phyloP scores from a whole-genome alignment of 2,888 invertebrate species.

The Drosophila stalkeri region DNA sequence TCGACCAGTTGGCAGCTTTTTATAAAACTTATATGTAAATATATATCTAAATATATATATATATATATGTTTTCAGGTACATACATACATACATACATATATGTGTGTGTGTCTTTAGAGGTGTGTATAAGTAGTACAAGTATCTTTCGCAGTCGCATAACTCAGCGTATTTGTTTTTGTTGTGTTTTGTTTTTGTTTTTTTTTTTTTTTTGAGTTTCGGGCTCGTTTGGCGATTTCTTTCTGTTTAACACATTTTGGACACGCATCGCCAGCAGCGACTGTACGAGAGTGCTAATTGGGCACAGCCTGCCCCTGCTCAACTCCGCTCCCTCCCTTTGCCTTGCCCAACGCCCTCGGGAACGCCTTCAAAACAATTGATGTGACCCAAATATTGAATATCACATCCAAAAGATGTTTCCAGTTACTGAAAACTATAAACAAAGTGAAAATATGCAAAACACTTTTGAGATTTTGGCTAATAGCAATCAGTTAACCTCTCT shows the following conservation, averaged over 20 bases:
- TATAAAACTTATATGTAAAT: slow-evolving; percentile 32
- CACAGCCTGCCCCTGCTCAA: neutral
- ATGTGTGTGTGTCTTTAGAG: neutral
- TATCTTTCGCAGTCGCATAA: slow-evolving; percentile 53
- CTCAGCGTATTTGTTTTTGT: slow-evolving; percentile 35
- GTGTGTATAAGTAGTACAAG: slow-evolving; percentile 45
- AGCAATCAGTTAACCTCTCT: neutral
- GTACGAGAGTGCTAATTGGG: slow-evolving; percentile 43
- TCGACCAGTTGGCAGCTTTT: slow-evolving; percentile 32
- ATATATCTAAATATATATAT: slow-evolving; percentile 2
- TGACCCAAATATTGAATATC: slow-evolving; percentile 49
- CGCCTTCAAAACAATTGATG: slow-evolving; percentile 10
- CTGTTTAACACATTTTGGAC: slow-evolving; percentile 68
- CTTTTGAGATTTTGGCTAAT: neutral
- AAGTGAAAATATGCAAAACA: slow-evolving; percentile 61
- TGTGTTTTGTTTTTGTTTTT: slow-evolving; percentile 9
- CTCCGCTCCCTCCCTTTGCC: neutral
- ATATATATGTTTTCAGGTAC: neutral
- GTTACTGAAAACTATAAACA: neutral
- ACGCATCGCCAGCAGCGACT: slow-evolving; percentile 35
- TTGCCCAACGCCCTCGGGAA: slow-evolving; percentile 2
- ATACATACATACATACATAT: neutral
- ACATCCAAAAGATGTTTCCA: slow-evolving; percentile 41
- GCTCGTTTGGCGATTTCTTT: slow-evolving; percentile 65
- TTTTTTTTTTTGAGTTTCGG: slow-evolving; percentile 29